These are phyloP conservation scores for Semotilus atromaculatus DNA, from an alignment of 2,797 vertebrate genomes.

Conservation along the genomic window DNA sequence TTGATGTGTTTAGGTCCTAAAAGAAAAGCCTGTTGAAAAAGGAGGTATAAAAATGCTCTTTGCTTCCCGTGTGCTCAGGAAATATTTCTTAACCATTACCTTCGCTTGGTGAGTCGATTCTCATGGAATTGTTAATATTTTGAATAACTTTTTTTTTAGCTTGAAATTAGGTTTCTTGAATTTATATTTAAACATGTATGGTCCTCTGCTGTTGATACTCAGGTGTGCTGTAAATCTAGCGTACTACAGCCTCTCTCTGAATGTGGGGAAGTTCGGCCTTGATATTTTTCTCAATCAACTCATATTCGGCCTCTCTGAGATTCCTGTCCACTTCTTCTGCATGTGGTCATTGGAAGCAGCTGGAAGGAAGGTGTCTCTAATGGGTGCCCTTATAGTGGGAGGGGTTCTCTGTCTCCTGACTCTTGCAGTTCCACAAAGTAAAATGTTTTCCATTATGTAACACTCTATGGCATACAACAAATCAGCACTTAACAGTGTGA, in stretches of 20 bases:
- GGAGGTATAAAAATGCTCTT: constrained; percentile 75
- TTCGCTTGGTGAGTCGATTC: constrained; percentile 77
- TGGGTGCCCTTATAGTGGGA: constrained; percentile 71
- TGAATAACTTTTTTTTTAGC: too few species aligned
- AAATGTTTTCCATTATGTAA: neutral
- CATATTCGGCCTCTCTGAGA: constrained; percentile 81
- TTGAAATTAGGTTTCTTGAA: neutral
- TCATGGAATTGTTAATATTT: neutral
- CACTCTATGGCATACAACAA: neutral
- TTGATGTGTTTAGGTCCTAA: constrained; percentile 67
- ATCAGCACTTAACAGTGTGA: neutral
- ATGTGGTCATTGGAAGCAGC: constrained; percentile 77
- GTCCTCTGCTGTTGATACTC: neutral
- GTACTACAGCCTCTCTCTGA: constrained; percentile 82
- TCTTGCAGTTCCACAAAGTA: constrained; percentile 79
- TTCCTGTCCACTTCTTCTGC: constrained; percentile 77
- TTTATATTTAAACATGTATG: neutral
- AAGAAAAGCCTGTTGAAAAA: constrained; percentile 64
- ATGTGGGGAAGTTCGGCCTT: constrained; percentile 83
- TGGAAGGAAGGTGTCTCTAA: constrained; percentile 77
- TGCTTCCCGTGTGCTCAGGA: constrained; percentile 74
- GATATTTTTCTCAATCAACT: constrained; percentile 87
- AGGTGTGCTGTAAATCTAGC: constrained; percentile 85
- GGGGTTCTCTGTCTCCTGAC: constrained; percentile 76
- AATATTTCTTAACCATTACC: constrained; percentile 76